phyloP scores from a whole-genome alignment of 2,888 invertebrate species.

The Polydrusus tereticollis region DNA sequence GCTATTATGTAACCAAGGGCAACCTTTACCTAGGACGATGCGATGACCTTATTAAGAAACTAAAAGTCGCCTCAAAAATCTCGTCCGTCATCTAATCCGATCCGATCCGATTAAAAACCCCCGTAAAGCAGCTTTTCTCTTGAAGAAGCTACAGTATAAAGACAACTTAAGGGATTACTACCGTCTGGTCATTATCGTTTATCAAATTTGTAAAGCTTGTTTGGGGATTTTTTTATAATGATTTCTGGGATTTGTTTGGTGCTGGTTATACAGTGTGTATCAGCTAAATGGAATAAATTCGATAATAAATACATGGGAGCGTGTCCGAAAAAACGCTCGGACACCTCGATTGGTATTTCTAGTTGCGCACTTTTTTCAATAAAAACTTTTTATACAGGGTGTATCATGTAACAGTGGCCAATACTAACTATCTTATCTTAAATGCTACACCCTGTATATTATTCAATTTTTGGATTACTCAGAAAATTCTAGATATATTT shows the following conservation, averaged over 20 bases:
- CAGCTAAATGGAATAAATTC: too few relatives aligned
- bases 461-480: too few relatives aligned
- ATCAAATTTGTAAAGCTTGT: conserved; percentile 55
- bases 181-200: conserved; percentile 56
- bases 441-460: too few relatives aligned
- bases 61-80: conserved; percentile 35
- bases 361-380: too few relatives aligned
- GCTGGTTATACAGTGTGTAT: too few relatives aligned
- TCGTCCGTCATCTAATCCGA: conserved; percentile 53
- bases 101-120: conserved; percentile 54
- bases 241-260: not conserved
- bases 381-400: too few relatives aligned
- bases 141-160: conserved; percentile 52
- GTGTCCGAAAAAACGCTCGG: too few relatives aligned
- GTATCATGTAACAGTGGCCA: too few relatives aligned
- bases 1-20: conserved; percentile 3
- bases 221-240: conserved; percentile 33
- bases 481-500: too few relatives aligned
- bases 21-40: conserved; percentile 11
- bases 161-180: conserved; percentile 54
- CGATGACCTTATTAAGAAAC: conserved; percentile 36
- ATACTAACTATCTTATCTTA: too few relatives aligned
- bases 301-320: too few relatives aligned
- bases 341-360: too few relatives aligned
- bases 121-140: conserved; percentile 52